Conservation (phyloP, 2,888 invertebrate genomes). For the Rapana venosa region DNA sequence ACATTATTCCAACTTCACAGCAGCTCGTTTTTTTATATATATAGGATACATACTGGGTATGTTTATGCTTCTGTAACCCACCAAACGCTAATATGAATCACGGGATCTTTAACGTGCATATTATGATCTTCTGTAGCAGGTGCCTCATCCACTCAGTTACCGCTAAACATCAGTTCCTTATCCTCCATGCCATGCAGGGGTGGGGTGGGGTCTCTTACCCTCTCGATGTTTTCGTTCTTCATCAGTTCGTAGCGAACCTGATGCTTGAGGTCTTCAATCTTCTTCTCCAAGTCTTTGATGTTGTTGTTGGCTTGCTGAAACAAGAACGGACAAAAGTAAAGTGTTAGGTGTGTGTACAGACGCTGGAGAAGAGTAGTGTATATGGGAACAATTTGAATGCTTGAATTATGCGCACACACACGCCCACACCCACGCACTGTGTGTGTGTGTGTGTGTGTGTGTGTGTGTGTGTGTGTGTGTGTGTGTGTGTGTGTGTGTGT, state of each 20-base stretch:
- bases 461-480: slow-evolving; percentile 1
- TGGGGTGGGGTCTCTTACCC: slow-evolving; percentile 61
- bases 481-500: background rate
- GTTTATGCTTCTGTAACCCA: no score
- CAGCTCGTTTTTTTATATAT: no score
- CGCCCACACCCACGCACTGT: slow-evolving; percentile 2
- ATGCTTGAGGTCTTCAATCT: slow-evolving; percentile 67
- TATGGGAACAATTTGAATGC: background rate
- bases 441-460: background rate
- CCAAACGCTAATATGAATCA: background rate
- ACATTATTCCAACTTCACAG: no score
- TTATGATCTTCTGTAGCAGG: no score
- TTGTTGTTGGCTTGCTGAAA: slow-evolving; percentile 57
- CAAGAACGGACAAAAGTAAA: background rate
- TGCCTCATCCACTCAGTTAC: no score
- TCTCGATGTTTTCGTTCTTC: slow-evolving; percentile 71
- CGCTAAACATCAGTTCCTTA: no score
- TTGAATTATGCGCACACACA: slow-evolving; percentile 20
- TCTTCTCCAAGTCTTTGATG: slow-evolving; percentile 59
- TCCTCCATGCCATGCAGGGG: background rate
- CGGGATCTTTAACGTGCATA: no score
- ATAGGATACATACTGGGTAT: no score
- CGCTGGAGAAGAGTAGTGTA: background rate
- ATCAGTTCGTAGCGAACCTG: slow-evolving; percentile 70
- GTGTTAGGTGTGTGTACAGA: background rate